Base-by-base conservation (phyloP, 2,888 invertebrate species). In the Agriopis aurantiaria region DNA sequence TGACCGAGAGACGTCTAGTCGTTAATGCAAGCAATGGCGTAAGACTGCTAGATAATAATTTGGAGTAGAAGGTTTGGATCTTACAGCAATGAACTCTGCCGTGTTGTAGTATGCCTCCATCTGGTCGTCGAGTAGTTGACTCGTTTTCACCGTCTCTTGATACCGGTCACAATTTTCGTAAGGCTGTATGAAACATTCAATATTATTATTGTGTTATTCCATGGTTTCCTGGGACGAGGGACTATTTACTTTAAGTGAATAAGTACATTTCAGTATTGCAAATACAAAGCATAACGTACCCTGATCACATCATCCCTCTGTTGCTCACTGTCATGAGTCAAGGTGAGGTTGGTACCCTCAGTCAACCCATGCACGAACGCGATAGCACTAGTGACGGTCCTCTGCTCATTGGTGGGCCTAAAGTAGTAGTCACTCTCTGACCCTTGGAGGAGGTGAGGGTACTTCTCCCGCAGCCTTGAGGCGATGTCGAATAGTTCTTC, bases 401-500 rank as follows among this genome's bases (percentile, higher is more conserved):
- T 90, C 80, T 96, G 95, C 0, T 94, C 95, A 55, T 95, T 89
- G 0, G 96, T 96, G 14, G 95, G 92, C 55, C 96, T 95, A 82
- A 97, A 96, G 95, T 96, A 89, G 67, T 88, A 93, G 41, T 91
- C 83, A 5, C 90, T 87, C 4, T 85, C 84, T 55, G 94, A 91
- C 0, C 91, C 92, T 5, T 78, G 87, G 43, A 93, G 85, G 3
- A 97, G 81, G 12, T 88, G 81, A 45, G 88, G 85, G 65, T 90
- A 92, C 64, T 81, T 86, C 70, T 88, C 79, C 2, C 82, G 78
- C 23, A 93, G 75, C 49, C 93, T 85, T 61, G 78, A 82, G 12
- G 81, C 97, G 8, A 97, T 93, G 71, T 95, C 93, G 76, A 93
- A 95, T 57, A 97, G 82, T 80, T 98, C 97, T 69, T 96, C 95